Conservation (phyloP, 2,113 vertebrate genomes). For the Numenius arquata region DNA sequence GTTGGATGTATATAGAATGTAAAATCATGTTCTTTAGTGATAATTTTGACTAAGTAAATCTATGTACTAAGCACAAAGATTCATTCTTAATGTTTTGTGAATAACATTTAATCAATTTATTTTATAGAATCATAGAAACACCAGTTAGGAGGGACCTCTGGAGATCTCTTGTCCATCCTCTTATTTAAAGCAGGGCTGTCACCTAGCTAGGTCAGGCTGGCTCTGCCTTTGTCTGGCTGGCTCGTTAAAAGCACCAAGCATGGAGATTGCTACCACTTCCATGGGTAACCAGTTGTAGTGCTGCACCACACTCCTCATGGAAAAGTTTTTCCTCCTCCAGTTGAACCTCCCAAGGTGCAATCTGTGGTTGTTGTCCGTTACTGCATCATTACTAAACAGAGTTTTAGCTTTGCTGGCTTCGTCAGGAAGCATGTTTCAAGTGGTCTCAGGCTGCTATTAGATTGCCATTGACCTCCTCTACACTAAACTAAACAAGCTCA, state of each 20-base stretch:
- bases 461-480: not conserved
- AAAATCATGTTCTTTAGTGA: not conserved
- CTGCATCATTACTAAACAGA: accelerated
- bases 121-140: not conserved
- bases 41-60: not conserved
- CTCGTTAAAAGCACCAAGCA: not conserved
- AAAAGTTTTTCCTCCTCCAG: not conserved
- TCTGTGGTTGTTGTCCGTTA: no score
- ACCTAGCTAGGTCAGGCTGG: not conserved
- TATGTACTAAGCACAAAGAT: not conserved
- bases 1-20: not conserved
- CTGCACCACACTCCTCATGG: accelerated
- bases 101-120: not conserved
- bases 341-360: not conserved
- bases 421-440: not conserved
- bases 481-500: not conserved
- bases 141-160: not conserved
- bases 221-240: not conserved
- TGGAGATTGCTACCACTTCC: not conserved
- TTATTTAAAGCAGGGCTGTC: not conserved
- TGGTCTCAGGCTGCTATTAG: not conserved
- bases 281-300: not conserved
- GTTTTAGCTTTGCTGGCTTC: not conserved
- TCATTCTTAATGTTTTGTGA: not conserved
- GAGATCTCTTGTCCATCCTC: not conserved